phyloP scores from a whole-genome alignment of 1,140 invertebrate genomes.

The Pteromalus puparum region DNA sequence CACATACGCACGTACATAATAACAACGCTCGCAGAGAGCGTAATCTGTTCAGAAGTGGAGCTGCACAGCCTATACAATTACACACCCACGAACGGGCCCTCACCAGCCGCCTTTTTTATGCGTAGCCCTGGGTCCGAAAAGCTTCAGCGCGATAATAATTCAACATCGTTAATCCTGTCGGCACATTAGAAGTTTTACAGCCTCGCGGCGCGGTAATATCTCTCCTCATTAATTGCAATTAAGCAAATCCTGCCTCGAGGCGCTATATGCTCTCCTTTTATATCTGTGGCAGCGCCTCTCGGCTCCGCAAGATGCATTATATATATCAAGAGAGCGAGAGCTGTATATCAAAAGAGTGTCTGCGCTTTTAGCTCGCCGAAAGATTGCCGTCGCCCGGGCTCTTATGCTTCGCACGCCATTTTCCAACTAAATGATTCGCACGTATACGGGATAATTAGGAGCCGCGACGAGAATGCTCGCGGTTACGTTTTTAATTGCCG shows the following conservation, averaged over 20 bases:
- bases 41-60: not conserved
- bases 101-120: not conserved
- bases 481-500: not conserved
- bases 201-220: conserved; percentile 67
- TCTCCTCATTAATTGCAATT: conserved; percentile 75
- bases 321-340: not conserved
- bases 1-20: conserved; percentile 35
- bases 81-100: conserved; percentile 18
- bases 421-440: not conserved
- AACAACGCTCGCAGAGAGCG: not conserved
- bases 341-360: not conserved
- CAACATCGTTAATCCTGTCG: conserved; percentile 73
- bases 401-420: not conserved
- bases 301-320: not conserved
- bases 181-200: conserved; percentile 70
- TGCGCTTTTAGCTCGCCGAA: not conserved
- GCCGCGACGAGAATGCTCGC: not conserved
- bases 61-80: not conserved
- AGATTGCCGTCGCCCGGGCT: not conserved
- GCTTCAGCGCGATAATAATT: conserved; percentile 68
- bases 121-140: not conserved
- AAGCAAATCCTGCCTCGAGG: conserved; percentile 67
- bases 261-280: not conserved
- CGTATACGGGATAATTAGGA: not conserved
- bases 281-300: not conserved